Evolutionary conservation across 2,113 vertebrate species (phyloP), one percentile per base, ranked within the genome.

Genomic region (Oophaga pumilio): DNA sequence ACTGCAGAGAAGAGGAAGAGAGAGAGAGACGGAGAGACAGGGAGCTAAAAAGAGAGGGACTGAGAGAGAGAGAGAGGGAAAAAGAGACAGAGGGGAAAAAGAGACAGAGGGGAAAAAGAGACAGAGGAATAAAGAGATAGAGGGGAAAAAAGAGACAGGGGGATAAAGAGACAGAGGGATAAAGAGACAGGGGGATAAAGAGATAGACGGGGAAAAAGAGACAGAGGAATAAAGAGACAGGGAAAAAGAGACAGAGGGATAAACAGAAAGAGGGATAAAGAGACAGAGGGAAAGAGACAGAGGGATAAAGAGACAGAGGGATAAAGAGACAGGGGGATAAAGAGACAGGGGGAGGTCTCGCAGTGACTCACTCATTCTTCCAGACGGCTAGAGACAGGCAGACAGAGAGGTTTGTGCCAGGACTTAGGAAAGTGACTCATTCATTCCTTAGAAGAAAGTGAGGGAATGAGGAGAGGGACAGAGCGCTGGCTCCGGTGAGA

Each of bases 371-470:
- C 26, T 76, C 81, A 64, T 83, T 84, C 81, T 71, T 66, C 52
- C 73, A 84, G 87, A 88, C 81, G 84, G 80, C 20, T 11, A 59
- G 86, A 87, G 86, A 66, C 57, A 66, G 76, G 18, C 68, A 76
- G 57, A 69, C 71, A 85, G 71, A 33, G 53, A 24, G 57, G 0
- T 24, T 3, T 57, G 14, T 73, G 66, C 28, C 77, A 71, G 78
- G 77, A 71, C 50, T 56, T 43, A 66, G 64, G 76, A 86, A 60
- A 81, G 86, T 87, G 86, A 87, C 78, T 87, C 86, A 87, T 81
- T 87, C 64, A 87, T 87, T 87, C 86, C 86, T 82, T 62, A 33
- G 68, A 28, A 26, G 53, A 60, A 71, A 82, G 77, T 57, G 20
- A 80, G 77, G 77, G 77, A 85, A 77, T 64, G 73, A 85, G 52